phyloP scores from a whole-genome alignment of 2,888 invertebrate genomes.

The Melanophora roralis region DNA sequence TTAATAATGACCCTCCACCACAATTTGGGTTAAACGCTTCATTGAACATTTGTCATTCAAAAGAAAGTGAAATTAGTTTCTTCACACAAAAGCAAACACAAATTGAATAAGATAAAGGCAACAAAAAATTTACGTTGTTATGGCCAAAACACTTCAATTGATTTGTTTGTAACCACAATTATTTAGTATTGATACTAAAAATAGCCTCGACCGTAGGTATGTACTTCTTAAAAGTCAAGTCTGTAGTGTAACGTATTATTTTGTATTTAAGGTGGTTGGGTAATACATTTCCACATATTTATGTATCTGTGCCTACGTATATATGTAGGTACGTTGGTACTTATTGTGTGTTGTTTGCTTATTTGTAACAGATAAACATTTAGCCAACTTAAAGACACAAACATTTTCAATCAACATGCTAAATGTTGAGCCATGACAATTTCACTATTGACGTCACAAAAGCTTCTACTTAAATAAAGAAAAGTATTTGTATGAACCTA shows the following conservation, averaged over 20 bases:
- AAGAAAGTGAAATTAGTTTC: conserved; percentile 62
- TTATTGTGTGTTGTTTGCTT: background rate
- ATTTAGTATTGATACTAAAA: no score
- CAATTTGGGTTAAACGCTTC: no score
- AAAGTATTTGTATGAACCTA: no score
- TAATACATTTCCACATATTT: conserved; percentile 8
- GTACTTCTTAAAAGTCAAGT: no score
- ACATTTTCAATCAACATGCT: conserved; percentile 71
- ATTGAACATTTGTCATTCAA: conserved; percentile 15
- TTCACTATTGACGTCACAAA: conserved; percentile 66
- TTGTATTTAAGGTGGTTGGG: conserved; percentile 1
- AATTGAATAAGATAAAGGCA: background rate
- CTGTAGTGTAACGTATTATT: no score
- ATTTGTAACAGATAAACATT: conserved; percentile 32
- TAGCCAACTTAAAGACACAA: conserved; percentile 64
- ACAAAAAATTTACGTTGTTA: background rate
- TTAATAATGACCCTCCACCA: no score
- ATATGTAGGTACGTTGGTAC: no score
- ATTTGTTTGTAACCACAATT: background rate
- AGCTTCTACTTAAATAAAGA: no score
- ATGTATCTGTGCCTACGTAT: background rate
- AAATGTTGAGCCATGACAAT: conserved; percentile 65
- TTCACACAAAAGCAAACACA: background rate
- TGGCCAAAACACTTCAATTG: background rate
- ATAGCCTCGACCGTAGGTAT: no score